Conservation (phyloP, 2,797 vertebrate genomes). For the Pterois miles region DNA sequence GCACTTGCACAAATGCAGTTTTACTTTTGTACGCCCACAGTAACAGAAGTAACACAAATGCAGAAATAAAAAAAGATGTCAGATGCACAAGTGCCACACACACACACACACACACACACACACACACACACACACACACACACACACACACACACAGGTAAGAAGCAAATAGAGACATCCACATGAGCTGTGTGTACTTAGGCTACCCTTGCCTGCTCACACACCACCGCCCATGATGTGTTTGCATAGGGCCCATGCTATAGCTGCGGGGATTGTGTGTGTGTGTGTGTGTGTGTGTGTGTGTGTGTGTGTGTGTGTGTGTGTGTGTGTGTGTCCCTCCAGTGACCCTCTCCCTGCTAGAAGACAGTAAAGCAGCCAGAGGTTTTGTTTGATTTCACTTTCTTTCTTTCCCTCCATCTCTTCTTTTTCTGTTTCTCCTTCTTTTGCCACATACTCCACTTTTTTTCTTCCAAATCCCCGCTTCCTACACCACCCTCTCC, state of each 20-base stretch:
- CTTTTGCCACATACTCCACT: constrained; percentile 4
- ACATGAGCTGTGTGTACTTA: constrained; percentile 46
- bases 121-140: not conserved
- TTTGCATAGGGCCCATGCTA: constrained; percentile 55
- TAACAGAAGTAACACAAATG: not conserved
- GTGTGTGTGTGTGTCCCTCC: constrained; percentile 61
- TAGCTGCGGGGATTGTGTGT: constrained; percentile 36
- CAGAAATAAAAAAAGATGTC: constrained; percentile 7
- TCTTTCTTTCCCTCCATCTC: constrained; percentile 18
- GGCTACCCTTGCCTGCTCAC: constrained; percentile 37
- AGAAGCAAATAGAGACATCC: constrained; percentile 38
- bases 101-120: not conserved
- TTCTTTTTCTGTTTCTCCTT: constrained; percentile 17
- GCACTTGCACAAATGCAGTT: not conserved
- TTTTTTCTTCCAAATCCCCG: constrained; percentile 42
- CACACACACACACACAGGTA: not conserved
- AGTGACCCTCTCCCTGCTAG: constrained; percentile 67
- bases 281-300: constrained; percentile 4
- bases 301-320: constrained; percentile 25
- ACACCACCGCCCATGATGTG: constrained; percentile 43
- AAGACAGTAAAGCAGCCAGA: constrained; percentile 66
- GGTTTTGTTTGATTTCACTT: constrained; percentile 79
- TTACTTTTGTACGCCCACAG: not conserved
- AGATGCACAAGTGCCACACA: not conserved
- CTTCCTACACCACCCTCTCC: constrained; percentile 8